A percentile compares a stretch with the other conserved stretches of the same genome.
Conservation (phyloP, 2,888 invertebrate species). For the Cacoxenus indagator region DNA sequence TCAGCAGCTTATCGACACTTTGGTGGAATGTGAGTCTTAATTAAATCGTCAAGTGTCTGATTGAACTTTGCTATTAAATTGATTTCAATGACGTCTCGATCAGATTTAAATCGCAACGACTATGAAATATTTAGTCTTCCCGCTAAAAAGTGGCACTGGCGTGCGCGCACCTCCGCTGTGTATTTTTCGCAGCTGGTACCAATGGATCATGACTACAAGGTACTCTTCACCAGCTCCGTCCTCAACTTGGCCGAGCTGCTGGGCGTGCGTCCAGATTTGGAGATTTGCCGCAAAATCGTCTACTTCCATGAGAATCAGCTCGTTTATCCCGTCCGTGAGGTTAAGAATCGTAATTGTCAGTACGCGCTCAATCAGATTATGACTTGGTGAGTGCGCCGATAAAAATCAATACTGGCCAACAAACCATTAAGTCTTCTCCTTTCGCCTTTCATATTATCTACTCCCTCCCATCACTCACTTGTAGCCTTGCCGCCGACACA, state of each 20-base stretch:
- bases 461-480: conserved; percentile 8
- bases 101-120: conserved; percentile 61
- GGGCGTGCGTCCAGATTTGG: conserved; percentile 77
- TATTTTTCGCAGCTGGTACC: conserved; percentile 76
- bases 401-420: neutral
- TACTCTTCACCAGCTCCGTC: conserved; percentile 79
- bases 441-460: neutral
- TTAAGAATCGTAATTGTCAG: conserved; percentile 80
- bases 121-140: conserved; percentile 74
- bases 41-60: too few species aligned
- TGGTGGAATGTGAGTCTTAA: conserved; percentile 67
- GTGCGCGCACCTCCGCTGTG: conserved; percentile 78
- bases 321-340: conserved; percentile 77
- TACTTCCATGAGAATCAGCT: conserved; percentile 87
- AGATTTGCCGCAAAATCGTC: conserved; percentile 75
- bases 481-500: conserved; percentile 77
- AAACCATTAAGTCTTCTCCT: too few species aligned
- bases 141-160: conserved; percentile 85
- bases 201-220: conserved; percentile 71
- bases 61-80: conserved; percentile 12
- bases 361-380: conserved; percentile 83
- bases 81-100: conserved; percentile 15
- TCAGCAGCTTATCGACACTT: conserved; percentile 76
- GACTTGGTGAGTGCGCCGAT: conserved; percentile 73
- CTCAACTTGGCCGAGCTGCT: conserved; percentile 79